phyloP scores from a whole-genome alignment of 1,140 invertebrate species.

The Drosophila ercepeae region DNA sequence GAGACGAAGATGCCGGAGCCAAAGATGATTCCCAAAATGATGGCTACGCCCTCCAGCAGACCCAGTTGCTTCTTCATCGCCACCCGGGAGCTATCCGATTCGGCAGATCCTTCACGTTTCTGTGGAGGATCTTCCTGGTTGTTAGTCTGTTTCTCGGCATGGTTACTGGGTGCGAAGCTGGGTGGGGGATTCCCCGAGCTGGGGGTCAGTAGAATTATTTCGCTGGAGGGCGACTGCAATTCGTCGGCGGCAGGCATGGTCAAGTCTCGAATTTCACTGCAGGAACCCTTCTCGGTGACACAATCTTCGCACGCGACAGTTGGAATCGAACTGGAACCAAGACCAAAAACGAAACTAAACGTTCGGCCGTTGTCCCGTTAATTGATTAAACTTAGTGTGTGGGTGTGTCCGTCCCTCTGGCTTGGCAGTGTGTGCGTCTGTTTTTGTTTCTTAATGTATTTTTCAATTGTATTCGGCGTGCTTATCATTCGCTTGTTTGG shows the following conservation, averaged over 20 bases:
- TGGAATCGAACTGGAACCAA: conserved; percentile 23
- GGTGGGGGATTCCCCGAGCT: conserved; percentile 56
- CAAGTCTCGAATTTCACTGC: conserved; percentile 1
- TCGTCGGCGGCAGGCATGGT: conserved; percentile 61
- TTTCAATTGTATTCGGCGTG: conserved; percentile 44
- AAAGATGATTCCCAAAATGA: conserved; percentile 95
- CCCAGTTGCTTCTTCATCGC: conserved; percentile 92
- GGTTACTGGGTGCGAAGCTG: conserved; percentile 8
- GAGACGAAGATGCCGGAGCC: conserved; percentile 98
- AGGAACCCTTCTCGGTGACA: conserved; percentile 23
- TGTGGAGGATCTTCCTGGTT: neutral
- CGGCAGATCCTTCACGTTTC: conserved; percentile 69
- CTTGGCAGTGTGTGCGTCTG: conserved; percentile 14
- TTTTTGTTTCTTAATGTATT: conserved; percentile 15
- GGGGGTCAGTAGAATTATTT: conserved; percentile 80
- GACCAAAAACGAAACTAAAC: conserved; percentile 9
- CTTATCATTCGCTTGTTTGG: conserved; percentile 49
- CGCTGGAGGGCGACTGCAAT: conserved; percentile 79
- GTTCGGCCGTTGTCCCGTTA: conserved; percentile 55
- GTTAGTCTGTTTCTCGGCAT: conserved; percentile 3
- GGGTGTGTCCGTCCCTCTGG: conserved; percentile 23
- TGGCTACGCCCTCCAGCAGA: conserved; percentile 92
- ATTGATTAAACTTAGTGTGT: conserved; percentile 62
- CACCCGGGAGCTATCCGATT: conserved; percentile 84
- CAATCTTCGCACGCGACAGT: conserved; percentile 61